Evolutionary conservation across 2,797 vertebrate species (phyloP).

Genomic region (Hyperoplus immaculatus): DNA sequence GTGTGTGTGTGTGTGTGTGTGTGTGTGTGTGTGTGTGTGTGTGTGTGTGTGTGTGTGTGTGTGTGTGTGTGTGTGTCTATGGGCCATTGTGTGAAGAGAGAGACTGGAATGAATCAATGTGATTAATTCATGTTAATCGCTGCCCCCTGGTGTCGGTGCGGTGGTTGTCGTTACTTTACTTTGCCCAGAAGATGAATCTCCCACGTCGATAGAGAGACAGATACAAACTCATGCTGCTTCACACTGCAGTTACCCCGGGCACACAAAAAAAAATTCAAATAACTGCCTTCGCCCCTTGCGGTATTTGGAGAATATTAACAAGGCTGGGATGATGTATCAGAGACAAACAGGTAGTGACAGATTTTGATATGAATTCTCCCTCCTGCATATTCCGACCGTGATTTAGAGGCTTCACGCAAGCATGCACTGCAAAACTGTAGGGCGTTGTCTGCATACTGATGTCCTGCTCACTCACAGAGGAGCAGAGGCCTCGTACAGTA

Average conservation of each 20-base stretch:
- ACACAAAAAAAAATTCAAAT: conserved; percentile 20
- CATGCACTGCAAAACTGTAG: conserved; percentile 67
- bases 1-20: conserved; percentile 17
- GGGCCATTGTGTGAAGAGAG: conserved; percentile 9
- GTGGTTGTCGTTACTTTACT: conserved; percentile 67
- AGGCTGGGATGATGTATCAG: conserved; percentile 69
- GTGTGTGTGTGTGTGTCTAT: conserved; percentile 13
- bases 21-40: conserved; percentile 23
- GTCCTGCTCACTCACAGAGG: conserved; percentile 45
- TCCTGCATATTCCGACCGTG: conserved; percentile 67
- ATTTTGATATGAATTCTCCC: conserved; percentile 69
- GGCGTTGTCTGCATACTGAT: conserved; percentile 76
- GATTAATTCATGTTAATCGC: conserved; percentile 81
- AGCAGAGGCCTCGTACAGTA: conserved; percentile 8
- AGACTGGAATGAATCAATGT: conserved; percentile 72
- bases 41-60: neutral
- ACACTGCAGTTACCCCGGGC: conserved; percentile 56
- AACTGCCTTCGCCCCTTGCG: conserved; percentile 26
- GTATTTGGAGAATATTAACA: conserved; percentile 67
- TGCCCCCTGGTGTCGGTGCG: conserved; percentile 70
- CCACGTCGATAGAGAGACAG: conserved; percentile 64
- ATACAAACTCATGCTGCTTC: conserved; percentile 64
- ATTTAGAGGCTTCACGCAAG: conserved; percentile 69
- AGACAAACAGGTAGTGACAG: conserved; percentile 74
- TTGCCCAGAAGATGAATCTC: conserved; percentile 71